phyloP scores from a whole-genome alignment of 2,113 vertebrate genomes.

The Neodon shergylaensis region DNA sequence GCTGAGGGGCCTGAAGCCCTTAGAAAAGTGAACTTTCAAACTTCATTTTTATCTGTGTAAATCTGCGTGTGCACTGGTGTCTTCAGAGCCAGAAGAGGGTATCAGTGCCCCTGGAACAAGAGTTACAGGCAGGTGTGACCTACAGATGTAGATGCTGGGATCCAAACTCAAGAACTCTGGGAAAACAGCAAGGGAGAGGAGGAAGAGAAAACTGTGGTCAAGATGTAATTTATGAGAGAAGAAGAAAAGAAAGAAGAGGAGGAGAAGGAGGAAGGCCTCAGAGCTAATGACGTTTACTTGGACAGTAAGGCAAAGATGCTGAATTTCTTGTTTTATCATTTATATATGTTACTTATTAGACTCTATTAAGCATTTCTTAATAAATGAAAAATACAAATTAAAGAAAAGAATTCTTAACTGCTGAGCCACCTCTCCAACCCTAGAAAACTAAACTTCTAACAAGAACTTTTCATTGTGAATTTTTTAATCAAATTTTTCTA shows the following conservation, averaged over 20 bases:
- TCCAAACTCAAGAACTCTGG: neutral
- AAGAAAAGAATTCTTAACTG: neutral
- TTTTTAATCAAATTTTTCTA: neutral
- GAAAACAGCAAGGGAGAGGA: neutral
- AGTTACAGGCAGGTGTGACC: neutral
- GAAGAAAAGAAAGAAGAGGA: rapidly evolving
- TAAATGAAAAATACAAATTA: slow-evolving; percentile 30
- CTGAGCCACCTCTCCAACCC: neutral
- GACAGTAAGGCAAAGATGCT: neutral
- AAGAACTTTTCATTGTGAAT: neutral
- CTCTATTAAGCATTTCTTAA: neutral
- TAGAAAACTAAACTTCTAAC: neutral
- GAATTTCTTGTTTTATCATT: slow-evolving; percentile 5
- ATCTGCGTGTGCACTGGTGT: neutral
- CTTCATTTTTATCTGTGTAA: neutral
- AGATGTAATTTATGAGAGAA: neutral
- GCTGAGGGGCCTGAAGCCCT: neutral
- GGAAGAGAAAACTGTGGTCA: neutral
- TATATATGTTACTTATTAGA: slow-evolving; percentile 10
- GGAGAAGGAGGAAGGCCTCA: neutral
- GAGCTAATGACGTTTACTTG: neutral
- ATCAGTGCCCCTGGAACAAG: neutral
- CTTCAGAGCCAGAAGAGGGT: neutral
- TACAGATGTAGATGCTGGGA: neutral
- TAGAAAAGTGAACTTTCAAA: neutral